Conservation (phyloP, 2,113 vertebrate species). For the Rhipidura dahli region DNA sequence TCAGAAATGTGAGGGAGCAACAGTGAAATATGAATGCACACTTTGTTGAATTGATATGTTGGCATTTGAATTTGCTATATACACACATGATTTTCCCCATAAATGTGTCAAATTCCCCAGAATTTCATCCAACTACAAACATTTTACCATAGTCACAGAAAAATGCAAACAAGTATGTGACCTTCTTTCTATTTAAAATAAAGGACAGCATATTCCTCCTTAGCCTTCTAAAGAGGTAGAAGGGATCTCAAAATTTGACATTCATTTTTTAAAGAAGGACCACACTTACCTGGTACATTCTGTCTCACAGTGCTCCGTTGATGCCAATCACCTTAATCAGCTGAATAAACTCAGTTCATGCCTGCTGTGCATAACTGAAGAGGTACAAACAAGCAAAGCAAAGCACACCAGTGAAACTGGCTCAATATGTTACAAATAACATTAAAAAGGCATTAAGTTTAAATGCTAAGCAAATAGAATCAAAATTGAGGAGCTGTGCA, state of each 20-base stretch:
- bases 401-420: background rate
- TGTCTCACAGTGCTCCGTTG: background rate
- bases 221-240: background rate
- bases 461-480: background rate
- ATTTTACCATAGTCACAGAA: background rate
- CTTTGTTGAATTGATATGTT: background rate
- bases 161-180: background rate
- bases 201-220: background rate
- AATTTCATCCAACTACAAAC: background rate
- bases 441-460: background rate
- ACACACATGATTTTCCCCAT: background rate
- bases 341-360: background rate
- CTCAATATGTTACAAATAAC: background rate
- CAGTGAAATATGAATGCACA: background rate
- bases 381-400: background rate
- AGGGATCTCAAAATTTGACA: background rate
- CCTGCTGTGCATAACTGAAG: slow-evolving; percentile 18
- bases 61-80: background rate
- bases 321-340: slow-evolving; percentile 11
- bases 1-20: background rate
- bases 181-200: background rate
- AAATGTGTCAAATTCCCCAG: background rate
- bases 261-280: background rate
- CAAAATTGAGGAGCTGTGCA: background rate
- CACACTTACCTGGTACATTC: background rate